phyloP scores from a whole-genome alignment of 1,140 invertebrate genomes.

The Caligus rogercresseyi region DNA sequence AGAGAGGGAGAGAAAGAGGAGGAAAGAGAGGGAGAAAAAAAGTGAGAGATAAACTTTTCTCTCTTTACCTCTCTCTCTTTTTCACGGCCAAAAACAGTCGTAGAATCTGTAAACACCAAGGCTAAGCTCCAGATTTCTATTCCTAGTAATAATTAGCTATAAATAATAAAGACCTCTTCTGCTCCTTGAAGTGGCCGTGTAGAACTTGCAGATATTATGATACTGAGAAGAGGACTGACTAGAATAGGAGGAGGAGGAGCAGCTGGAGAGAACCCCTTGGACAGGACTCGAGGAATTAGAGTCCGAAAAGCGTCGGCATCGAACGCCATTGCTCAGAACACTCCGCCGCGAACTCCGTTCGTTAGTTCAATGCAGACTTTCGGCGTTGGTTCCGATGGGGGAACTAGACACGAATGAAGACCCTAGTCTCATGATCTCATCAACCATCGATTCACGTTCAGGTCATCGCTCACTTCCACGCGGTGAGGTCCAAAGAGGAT shows the following conservation, averaged over 20 bases:
- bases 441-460: slow-evolving; percentile 14
- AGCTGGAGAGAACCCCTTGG: neutral
- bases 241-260: neutral
- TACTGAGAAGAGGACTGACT: neutral
- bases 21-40: too few relatives aligned
- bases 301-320: neutral
- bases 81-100: too few relatives aligned
- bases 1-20: too few relatives aligned
- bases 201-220: neutral
- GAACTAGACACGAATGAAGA: slow-evolving; percentile 23
- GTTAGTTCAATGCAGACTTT: neutral
- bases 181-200: neutral
- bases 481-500: neutral
- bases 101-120: too few relatives aligned
- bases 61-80: too few relatives aligned
- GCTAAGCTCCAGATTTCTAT: too few relatives aligned
- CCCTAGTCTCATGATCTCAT: slow-evolving; percentile 16
- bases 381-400: neutral
- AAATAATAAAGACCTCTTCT: neutral
- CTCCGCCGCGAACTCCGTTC: neutral
- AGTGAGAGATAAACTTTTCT: too few relatives aligned
- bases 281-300: neutral
- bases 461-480: slow-evolving; percentile 9
- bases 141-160: too few relatives aligned
- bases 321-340: neutral